These are phyloP conservation scores for Scaptomyza pallida DNA, from an alignment of 1,140 invertebrate species.

Conservation along the genomic window DNA sequence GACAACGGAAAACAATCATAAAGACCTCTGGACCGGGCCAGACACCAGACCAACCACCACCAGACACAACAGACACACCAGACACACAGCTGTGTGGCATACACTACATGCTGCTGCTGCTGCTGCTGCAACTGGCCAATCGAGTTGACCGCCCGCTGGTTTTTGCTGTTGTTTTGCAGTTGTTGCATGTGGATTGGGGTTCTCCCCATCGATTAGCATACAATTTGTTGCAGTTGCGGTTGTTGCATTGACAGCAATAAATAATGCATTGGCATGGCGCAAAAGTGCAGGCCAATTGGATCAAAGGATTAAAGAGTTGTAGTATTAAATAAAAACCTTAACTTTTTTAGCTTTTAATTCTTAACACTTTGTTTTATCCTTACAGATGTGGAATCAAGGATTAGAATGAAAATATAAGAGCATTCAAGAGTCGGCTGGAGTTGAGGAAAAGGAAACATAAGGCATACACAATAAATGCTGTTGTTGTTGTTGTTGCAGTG, in stretches of 20 bases:
- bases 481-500: slow-evolving; percentile 34
- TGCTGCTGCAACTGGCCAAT: slow-evolving; percentile 45
- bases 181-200: not conserved
- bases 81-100: slow-evolving; percentile 5
- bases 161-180: not conserved
- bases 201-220: slow-evolving; percentile 47
- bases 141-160: slow-evolving; percentile 43
- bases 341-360: too few species aligned
- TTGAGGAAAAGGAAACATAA: not conserved
- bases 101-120: too few species aligned
- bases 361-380: too few species aligned
- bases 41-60: not conserved
- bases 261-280: slow-evolving; percentile 55
- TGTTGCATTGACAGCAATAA: slow-evolving; percentile 61
- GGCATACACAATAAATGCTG: slow-evolving; percentile 25
- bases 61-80: not conserved
- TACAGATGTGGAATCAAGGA: too few species aligned
- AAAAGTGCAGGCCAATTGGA: not conserved
- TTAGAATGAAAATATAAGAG: too few species aligned
- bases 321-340: too few species aligned
- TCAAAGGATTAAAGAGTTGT: not conserved
- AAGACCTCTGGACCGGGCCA: slow-evolving; percentile 7
- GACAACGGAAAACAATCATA: slow-evolving; percentile 61
- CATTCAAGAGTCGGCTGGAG: not conserved
- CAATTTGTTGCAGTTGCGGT: slow-evolving; percentile 46